Evolutionary conservation across 2,888 invertebrate species (phyloP).

Genomic region (Hemicrepidius hirtus): DNA sequence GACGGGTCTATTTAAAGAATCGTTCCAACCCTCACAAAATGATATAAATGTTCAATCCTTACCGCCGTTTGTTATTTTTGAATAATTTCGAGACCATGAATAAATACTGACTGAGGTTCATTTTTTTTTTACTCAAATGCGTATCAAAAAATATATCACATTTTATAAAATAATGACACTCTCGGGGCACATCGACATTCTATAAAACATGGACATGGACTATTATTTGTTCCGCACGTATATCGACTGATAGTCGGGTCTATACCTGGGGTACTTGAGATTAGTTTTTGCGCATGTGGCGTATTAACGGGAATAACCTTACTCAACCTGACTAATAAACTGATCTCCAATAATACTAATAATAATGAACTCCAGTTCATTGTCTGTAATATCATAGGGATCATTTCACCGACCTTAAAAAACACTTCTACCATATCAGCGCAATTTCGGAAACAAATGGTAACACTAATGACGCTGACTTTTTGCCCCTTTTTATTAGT

Average conservation of each 20-base stretch:
- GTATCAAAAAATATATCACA: conserved; percentile 27
- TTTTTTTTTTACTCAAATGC: conserved; percentile 30
- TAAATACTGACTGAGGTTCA: conserved; percentile 28
- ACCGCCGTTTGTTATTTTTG: conserved; percentile 36
- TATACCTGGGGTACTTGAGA: conserved; percentile 23
- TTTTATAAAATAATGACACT: conserved; percentile 16
- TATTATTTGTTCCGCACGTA: conserved; percentile 27
- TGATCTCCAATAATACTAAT: conserved; percentile 3
- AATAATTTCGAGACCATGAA: conserved; percentile 36
- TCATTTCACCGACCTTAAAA: neutral
- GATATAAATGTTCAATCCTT: conserved; percentile 20
- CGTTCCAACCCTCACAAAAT: neutral
- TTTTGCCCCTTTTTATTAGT: neutral
- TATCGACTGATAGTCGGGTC: conserved; percentile 36
- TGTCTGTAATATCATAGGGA: neutral
- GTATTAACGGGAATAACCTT: conserved; percentile 29
- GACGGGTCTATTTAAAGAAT: conserved; percentile 9
- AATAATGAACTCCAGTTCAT: conserved; percentile 4
- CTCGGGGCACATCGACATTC: conserved; percentile 11
- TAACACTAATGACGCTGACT: conserved; percentile 7
- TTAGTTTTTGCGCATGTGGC: conserved; percentile 44
- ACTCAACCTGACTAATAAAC: conserved; percentile 14
- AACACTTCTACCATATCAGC: neutral
- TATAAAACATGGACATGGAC: conserved; percentile 30
- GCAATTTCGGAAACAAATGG: conserved; percentile 7